These are phyloP conservation scores for Pipistrellus kuhlii DNA, from an alignment of 2,797 vertebrate genomes.

Conservation along the genomic window DNA sequence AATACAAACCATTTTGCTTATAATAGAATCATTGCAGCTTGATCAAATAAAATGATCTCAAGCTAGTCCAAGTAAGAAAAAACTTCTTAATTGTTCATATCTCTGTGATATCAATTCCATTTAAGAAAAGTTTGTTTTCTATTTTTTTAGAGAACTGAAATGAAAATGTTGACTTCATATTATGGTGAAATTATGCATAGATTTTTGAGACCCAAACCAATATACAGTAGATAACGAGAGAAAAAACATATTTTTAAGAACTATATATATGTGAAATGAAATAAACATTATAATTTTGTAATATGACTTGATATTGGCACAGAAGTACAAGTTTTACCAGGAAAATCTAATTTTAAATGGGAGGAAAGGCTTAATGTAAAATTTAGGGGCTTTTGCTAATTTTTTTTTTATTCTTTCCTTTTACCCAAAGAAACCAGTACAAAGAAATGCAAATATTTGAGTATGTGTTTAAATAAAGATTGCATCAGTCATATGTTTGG, in stretches of 20 bases:
- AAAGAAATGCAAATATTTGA: slow-evolving; percentile 68
- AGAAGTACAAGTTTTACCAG: background rate
- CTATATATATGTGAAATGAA: background rate
- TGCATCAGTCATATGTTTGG: slow-evolving; percentile 8
- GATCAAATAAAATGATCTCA: slow-evolving; percentile 60
- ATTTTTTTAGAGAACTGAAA: slow-evolving; percentile 45
- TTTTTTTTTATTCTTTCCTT: slow-evolving; percentile 58
- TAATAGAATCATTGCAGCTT: slow-evolving; percentile 24
- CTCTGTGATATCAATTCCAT: background rate
- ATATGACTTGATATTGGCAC: background rate
- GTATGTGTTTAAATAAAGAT: slow-evolving; percentile 40
- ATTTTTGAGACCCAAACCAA: background rate
- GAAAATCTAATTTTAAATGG: background rate
- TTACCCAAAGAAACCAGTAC: slow-evolving; percentile 51
- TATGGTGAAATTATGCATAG: background rate
- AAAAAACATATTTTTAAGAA: slow-evolving; percentile 12
- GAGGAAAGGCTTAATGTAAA: background rate
- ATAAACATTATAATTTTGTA: slow-evolving; percentile 15
- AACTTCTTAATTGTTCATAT: background rate
- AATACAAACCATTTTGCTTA: slow-evolving; percentile 56
- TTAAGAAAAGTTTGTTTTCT: slow-evolving; percentile 24
- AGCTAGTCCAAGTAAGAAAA: slow-evolving; percentile 17
- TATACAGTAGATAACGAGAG: background rate
- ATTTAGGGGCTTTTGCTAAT: slow-evolving; percentile 38
- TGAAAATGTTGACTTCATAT: background rate